Evolutionary conservation across 2,888 invertebrate species (phyloP).

Genomic region (Thelaira solivaga): DNA sequence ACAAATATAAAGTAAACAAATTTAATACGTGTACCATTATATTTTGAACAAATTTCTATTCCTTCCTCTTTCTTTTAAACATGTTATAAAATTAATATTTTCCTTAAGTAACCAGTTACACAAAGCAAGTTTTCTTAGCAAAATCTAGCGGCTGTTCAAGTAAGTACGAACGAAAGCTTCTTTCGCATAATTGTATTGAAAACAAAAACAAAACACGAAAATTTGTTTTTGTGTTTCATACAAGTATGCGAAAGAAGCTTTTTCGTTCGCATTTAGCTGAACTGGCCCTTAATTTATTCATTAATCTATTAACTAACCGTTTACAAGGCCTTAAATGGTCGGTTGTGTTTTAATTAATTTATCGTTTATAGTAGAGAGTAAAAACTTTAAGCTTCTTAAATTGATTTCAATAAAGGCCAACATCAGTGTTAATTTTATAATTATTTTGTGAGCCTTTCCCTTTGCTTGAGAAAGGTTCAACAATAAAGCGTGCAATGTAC

Average conservation of each 20-base stretch:
- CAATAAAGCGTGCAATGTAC: constrained; percentile 48
- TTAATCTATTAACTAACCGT: neutral
- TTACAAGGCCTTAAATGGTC: constrained; percentile 23
- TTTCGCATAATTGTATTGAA: too few relatives aligned
- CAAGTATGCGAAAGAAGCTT: neutral
- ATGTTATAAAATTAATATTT: too few relatives aligned
- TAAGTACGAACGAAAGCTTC: too few relatives aligned
- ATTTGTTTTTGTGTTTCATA: too few relatives aligned
- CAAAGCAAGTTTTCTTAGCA: too few relatives aligned
- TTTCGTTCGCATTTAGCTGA: neutral
- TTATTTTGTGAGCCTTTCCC: neutral
- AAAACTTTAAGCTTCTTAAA: constrained; percentile 60
- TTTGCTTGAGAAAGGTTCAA: neutral
- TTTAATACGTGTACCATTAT: too few relatives aligned
- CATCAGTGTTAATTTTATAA: constrained; percentile 41
- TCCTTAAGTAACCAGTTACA: too few relatives aligned
- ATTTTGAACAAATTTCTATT: too few relatives aligned
- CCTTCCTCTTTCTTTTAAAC: too few relatives aligned
- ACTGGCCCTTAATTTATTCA: neutral
- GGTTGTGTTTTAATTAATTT: constrained; percentile 16
- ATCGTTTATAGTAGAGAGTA: constrained; percentile 20
- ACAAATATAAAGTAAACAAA: too few relatives aligned
- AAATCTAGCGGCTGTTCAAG: too few relatives aligned
- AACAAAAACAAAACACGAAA: too few relatives aligned
- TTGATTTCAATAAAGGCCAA: constrained; percentile 53